A percentile compares a stretch with the other conserved stretches of the same genome.
Evolutionary conservation across 37 sponge, comb jelly and placozoan species (phyloP).

Genomic region (Diacarnus erythraeanus): DNA sequence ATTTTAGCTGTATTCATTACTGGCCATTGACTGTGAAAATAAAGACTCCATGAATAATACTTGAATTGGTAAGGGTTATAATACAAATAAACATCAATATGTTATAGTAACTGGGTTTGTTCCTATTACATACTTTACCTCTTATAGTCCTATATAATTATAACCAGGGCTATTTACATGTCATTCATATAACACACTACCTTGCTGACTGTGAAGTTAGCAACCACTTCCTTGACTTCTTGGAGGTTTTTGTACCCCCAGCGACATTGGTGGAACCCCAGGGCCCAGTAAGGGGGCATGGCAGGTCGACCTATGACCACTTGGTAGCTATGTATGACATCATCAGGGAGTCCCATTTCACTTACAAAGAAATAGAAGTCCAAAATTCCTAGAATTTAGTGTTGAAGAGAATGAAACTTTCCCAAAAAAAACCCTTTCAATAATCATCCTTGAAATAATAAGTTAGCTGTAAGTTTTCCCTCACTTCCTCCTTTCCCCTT

Average conservation of each 20-base stretch:
- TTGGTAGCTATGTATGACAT: slow-evolving; percentile 82
- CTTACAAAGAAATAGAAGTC: slow-evolving; percentile 94
- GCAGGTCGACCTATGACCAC: slow-evolving; percentile 88
- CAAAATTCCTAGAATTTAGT: slow-evolving; percentile 70
- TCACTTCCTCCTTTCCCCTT: no score
- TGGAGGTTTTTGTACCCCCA: slow-evolving; percentile 80
- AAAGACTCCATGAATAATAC: no score
- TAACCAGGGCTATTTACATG: background rate
- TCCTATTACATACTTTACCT: no score
- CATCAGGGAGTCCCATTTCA: slow-evolving; percentile 56
- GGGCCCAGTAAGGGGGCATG: slow-evolving; percentile 91
- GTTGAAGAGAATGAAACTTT: no score
- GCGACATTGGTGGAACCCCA: slow-evolving; percentile 91
- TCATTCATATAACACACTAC: slow-evolving; percentile 15
- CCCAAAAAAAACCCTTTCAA: no score
- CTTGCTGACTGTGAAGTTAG: slow-evolving; percentile 48
- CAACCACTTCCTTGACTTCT: slow-evolving; percentile 66
- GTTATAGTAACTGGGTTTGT: no score
- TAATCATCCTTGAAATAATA: no score
- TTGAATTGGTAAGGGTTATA: no score
- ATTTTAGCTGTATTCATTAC: background rate
- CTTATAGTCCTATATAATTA: no score
- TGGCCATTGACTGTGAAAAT: background rate
- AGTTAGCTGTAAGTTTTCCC: no score
- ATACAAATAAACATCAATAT: no score